Conservation (phyloP, 2,888 invertebrate genomes). For the Serripes groenlandicus region DNA sequence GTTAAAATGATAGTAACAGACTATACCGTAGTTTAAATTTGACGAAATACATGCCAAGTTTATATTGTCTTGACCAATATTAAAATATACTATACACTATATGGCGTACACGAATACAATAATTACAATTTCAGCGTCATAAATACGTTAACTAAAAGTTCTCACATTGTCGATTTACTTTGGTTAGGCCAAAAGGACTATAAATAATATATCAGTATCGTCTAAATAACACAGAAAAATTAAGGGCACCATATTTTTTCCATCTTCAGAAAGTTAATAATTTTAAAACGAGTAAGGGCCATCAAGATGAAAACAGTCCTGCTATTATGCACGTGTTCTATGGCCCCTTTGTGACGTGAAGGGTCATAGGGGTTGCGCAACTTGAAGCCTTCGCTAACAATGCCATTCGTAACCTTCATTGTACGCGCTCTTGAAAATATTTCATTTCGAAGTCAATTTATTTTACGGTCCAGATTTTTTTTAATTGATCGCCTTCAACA, state of each 20-base stretch:
- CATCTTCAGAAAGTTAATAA: constrained; percentile 19
- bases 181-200: too few species aligned
- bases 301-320: constrained; percentile 23
- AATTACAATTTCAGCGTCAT: too few species aligned
- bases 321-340: constrained; percentile 26
- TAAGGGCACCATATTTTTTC: neutral
- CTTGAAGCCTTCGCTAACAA: constrained; percentile 24
- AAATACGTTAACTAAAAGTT: too few species aligned
- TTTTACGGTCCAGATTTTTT: constrained; percentile 27
- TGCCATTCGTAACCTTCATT: constrained; percentile 13
- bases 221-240: neutral
- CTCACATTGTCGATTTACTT: neutral
- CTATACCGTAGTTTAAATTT: too few species aligned
- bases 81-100: too few species aligned
- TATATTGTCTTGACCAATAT: too few species aligned
- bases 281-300: constrained; percentile 17
- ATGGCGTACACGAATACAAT: too few species aligned
- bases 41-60: too few species aligned
- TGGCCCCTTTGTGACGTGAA: constrained; percentile 19
- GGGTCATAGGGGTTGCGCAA: constrained; percentile 30
- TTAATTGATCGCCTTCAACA: constrained; percentile 21
- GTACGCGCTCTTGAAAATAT: constrained; percentile 15
- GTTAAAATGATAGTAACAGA: too few species aligned
- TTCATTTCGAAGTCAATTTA: constrained; percentile 26
- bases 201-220: neutral